Base-by-base conservation (phyloP, 2,888 invertebrate species). In the Pyrgus malvae region DNA sequence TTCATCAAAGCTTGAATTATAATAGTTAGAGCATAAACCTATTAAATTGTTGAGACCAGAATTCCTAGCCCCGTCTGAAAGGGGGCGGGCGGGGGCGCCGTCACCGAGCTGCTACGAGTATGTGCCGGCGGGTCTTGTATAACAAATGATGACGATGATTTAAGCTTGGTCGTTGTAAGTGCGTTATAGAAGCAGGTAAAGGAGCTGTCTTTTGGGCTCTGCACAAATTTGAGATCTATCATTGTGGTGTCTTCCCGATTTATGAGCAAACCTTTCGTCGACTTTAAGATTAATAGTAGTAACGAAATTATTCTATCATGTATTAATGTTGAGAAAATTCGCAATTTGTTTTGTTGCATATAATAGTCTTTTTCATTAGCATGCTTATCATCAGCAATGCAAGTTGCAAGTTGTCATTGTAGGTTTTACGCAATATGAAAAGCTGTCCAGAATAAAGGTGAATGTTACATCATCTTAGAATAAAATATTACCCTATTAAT, bases 121-220 rank as follows among this genome's bases (percentile, higher is more conserved):
- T 89, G 89, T 90, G 89, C 89, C 88, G 83, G 87, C 81, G 86
- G 88, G 87, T 89, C 89, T 89, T 90, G 89, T 88, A 89, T 88
- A 90, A 89, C 89, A 90, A 90, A 90, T 89, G 89, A 85, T 89
- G 89, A 90, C 89, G 89, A 90, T 90, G 89, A 89, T 90, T 89
- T 90, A 90, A 85, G 89, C 89, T 81, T 78, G 78, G 82, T 76
- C 87, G 88, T 88, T 90, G 88, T 90, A 90, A 90, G 88, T 90
- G 89, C 88, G 89, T 90, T 89, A 88, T 83, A 76, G 80, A 76
- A 84, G 73, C 88, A 86, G 86, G 81, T 84, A n/a, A n/a, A n/a
- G n/a, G n/a, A n/a, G n/a, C 84, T 76, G 83, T 88, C 85, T 87
- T 86, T 87, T 78, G 78, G 79, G 83, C 79, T 81, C 76, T 75